Percentiles rank a stretch among this genome's conserved stretches.
Evolutionary conservation across 1,140 invertebrate species (phyloP).

Genomic region (Carcinoscorpius rotundicauda): DNA sequence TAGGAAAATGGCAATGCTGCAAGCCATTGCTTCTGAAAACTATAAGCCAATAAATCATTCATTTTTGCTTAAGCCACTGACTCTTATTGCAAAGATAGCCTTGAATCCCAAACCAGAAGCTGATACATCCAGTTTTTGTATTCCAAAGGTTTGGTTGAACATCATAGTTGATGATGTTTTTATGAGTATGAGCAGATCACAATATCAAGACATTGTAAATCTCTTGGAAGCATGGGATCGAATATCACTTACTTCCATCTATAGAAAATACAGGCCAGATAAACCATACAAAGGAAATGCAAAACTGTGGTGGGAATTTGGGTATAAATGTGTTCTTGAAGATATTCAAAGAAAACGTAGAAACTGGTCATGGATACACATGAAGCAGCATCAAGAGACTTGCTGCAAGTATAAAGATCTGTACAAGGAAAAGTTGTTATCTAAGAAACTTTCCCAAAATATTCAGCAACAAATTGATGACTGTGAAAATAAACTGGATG

Average conservation of each 20-base stretch:
- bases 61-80: conserved; percentile 61
- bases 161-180: conserved; percentile 76
- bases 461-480: conserved; percentile 32
- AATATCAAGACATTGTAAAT: conserved; percentile 72
- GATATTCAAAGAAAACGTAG: conserved; percentile 50
- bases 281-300: conserved; percentile 55
- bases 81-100: conserved; percentile 69
- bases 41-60: conserved; percentile 48
- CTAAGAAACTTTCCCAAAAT: conserved; percentile 44
- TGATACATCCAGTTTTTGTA: conserved; percentile 61
- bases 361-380: conserved; percentile 88
- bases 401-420: conserved; percentile 57
- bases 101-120: conserved; percentile 87
- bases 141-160: conserved; percentile 75
- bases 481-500: conserved; percentile 67
- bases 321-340: conserved; percentile 68
- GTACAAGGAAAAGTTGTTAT: conserved; percentile 62
- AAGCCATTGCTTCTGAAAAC: conserved; percentile 53
- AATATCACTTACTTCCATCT: conserved; percentile 58
- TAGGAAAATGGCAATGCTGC: conserved; percentile 36
- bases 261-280: conserved; percentile 72
- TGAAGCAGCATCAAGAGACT: conserved; percentile 58
- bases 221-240: conserved; percentile 73
- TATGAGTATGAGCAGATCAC: conserved; percentile 43
- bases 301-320: conserved; percentile 88